Evolutionary conservation across 2,888 invertebrate species (phyloP).

Genomic region (Petrophora chlorosata): DNA sequence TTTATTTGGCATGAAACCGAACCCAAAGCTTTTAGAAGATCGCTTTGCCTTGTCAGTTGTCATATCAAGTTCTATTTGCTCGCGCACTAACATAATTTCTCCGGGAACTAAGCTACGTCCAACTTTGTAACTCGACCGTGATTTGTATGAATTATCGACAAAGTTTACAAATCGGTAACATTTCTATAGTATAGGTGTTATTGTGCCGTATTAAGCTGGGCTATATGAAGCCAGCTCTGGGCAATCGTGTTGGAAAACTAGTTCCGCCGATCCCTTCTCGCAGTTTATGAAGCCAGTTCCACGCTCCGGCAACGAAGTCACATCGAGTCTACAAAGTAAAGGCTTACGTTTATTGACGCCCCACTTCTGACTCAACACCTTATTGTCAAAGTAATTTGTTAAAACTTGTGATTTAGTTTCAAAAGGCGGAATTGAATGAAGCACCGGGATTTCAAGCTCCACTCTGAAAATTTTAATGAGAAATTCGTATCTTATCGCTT

Average conservation of each 20-base stretch:
- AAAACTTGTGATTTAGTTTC: constrained; percentile 76
- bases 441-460: constrained; percentile 63
- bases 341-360: constrained; percentile 22
- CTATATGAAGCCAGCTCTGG: constrained; percentile 16
- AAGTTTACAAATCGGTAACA: constrained; percentile 29
- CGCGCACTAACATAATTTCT: constrained; percentile 20
- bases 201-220: constrained; percentile 27
- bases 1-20: constrained; percentile 27
- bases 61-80: constrained; percentile 30
- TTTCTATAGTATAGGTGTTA: constrained; percentile 33
- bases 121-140: constrained; percentile 24
- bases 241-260: constrained; percentile 28
- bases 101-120: constrained; percentile 11
- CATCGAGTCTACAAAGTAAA: constrained; percentile 1
- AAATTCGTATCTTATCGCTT: constrained; percentile 76
- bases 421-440: constrained; percentile 73
- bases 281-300: constrained; percentile 20
- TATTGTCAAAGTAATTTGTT: constrained; percentile 73
- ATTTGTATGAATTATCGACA: constrained; percentile 33
- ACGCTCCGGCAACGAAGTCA: constrained; percentile 3
- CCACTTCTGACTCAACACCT: constrained; percentile 58
- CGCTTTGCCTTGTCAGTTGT: constrained; percentile 28
- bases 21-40: constrained; percentile 28
- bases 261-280: constrained; percentile 27
- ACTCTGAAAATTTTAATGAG: constrained; percentile 78